Conservation (phyloP, 2,113 vertebrate species). For the Oceanodroma tethys region DNA sequence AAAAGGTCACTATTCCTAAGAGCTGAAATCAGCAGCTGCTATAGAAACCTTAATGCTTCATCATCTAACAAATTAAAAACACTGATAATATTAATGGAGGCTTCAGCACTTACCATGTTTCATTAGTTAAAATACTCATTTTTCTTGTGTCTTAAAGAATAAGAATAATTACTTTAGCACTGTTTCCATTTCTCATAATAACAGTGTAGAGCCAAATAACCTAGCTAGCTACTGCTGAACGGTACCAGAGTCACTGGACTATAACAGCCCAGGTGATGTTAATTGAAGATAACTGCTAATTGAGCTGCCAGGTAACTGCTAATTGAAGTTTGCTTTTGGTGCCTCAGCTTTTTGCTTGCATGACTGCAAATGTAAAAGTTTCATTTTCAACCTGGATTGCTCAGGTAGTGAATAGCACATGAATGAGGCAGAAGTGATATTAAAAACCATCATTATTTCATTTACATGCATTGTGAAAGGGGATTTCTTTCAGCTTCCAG, state of each 20-base stretch:
- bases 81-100: conserved; percentile 59
- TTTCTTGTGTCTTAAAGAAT: conserved; percentile 38
- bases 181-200: conserved; percentile 46
- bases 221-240: neutral
- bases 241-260: neutral
- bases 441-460: neutral
- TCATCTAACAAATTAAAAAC: conserved; percentile 68
- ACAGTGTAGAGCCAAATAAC: neutral
- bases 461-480: neutral
- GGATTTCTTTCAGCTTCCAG: neutral
- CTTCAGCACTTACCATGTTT: conserved; percentile 61
- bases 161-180: conserved; percentile 42
- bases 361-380: neutral
- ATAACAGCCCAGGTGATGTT: neutral
- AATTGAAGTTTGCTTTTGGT: neutral
- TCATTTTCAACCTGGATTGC: neutral
- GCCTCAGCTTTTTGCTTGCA: neutral
- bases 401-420: neutral
- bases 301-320: conserved; percentile 1
- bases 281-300: conserved; percentile 3
- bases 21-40: conserved; percentile 62
- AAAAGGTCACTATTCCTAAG: conserved; percentile 36
- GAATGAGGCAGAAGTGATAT: neutral
- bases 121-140: conserved; percentile 69
- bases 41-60: conserved; percentile 67